Evolutionary conservation across 1,140 invertebrate species (phyloP).

Genomic region (Drosophila obscura): DNA sequence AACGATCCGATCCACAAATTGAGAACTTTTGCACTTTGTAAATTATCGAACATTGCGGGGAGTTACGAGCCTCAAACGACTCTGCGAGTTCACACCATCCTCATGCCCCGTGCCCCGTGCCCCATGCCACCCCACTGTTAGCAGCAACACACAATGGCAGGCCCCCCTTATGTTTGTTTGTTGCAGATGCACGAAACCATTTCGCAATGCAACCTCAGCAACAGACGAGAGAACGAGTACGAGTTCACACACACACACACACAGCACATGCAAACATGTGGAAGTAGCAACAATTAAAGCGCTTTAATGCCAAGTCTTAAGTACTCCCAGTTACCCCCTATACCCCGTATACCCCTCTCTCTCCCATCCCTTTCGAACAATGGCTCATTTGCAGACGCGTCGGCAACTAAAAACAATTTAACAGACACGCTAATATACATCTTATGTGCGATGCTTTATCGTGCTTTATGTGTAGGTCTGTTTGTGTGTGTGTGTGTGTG

Average conservation of each 20-base stretch:
- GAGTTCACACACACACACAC: conserved; percentile 22
- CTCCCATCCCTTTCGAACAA: conserved; percentile 41
- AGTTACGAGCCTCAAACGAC: conserved; percentile 25
- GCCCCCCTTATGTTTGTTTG: conserved; percentile 9
- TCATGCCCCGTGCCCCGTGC: conserved; percentile 8
- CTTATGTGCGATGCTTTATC: conserved; percentile 48
- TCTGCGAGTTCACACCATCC: conserved; percentile 27
- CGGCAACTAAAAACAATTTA: conserved; percentile 77
- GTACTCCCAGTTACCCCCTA: conserved; percentile 10
- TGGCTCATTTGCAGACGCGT: conserved; percentile 77
- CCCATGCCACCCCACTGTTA: conserved; percentile 5
- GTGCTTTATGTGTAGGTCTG: conserved; percentile 1
- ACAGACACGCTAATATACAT: conserved; percentile 72
- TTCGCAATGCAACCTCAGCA: conserved; percentile 56
- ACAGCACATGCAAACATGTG: background rate
- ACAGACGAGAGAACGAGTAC: conserved; percentile 8
- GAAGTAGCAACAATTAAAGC: conserved; percentile 58
- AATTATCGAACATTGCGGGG: conserved; percentile 30
- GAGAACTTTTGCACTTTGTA: conserved; percentile 20
- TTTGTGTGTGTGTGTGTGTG: conserved; percentile 1
- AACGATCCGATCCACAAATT: conserved; percentile 3
- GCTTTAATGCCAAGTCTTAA: conserved; percentile 62
- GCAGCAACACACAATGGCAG: conserved; percentile 1
- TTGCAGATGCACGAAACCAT: conserved; percentile 45
- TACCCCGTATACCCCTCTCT: background rate